These are phyloP conservation scores for Drosophila oshimai DNA, from an alignment of 1,140 invertebrate species.

Conservation along the genomic window DNA sequence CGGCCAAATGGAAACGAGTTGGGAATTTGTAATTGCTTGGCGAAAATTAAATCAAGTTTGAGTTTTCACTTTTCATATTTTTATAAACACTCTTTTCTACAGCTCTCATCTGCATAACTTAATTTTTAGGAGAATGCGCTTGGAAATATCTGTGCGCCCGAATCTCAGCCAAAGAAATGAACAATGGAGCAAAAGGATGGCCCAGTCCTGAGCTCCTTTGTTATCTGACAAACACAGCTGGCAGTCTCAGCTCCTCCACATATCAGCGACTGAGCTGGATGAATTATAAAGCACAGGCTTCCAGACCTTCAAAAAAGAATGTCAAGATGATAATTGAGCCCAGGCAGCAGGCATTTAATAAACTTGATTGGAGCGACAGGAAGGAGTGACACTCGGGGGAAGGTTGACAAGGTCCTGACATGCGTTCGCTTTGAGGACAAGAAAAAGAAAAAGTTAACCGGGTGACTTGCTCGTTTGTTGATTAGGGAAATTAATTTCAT, in stretches of 20 bases:
- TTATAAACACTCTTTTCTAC: constrained; percentile 45
- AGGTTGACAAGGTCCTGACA: constrained; percentile 39
- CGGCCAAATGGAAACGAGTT: constrained; percentile 25
- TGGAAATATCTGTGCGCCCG: constrained; percentile 39
- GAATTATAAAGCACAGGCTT: constrained; percentile 46
- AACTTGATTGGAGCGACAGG: constrained; percentile 31
- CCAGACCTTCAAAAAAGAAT: constrained; percentile 57
- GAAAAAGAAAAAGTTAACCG: constrained; percentile 49
- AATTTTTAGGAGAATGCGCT: constrained; percentile 24
- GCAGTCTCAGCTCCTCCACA: constrained; percentile 41
- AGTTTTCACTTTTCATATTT: constrained; percentile 36
- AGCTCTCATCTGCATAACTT: constrained; percentile 49
- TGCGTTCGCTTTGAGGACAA: constrained; percentile 20
- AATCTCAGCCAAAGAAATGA: constrained; percentile 54
- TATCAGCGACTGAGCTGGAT: constrained; percentile 37
- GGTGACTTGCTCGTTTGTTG: constrained; percentile 61
- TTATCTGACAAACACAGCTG: constrained; percentile 71
- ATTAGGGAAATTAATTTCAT: constrained; percentile 74
- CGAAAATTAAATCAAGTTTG: constrained; percentile 57
- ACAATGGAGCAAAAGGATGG: constrained; percentile 44
- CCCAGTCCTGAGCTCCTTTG: constrained; percentile 52
- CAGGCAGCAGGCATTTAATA: constrained; percentile 64
- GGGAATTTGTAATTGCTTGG: constrained; percentile 50
- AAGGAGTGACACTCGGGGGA: neutral
- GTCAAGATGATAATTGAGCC: constrained; percentile 73